Evolutionary conservation across 2,888 invertebrate genomes (phyloP).

Genomic region (Trichogramma dendrolimi): DNA sequence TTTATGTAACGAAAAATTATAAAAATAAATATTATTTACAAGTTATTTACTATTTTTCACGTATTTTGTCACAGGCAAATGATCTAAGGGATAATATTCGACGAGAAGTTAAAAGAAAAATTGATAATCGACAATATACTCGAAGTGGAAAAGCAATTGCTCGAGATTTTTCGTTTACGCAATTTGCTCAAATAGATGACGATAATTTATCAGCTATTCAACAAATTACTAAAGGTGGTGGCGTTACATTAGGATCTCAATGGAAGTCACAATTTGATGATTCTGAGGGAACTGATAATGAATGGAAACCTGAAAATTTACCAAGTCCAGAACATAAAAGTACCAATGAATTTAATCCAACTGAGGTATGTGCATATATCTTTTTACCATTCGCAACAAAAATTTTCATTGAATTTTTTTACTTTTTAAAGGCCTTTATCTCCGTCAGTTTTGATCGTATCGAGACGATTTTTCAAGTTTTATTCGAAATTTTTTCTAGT

Average conservation of each 20-base stretch:
- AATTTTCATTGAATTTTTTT: too few species aligned
- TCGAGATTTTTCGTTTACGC: conserved; percentile 80
- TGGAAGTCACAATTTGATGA: conserved; percentile 97
- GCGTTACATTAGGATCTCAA: conserved; percentile 81
- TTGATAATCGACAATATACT: conserved; percentile 42
- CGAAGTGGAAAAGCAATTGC: conserved; percentile 53
- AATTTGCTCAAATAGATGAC: conserved; percentile 89
- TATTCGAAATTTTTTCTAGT: not conserved
- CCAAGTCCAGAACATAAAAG: conserved; percentile 54
- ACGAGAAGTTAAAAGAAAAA: conserved; percentile 45
- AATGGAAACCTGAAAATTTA: conserved; percentile 77
- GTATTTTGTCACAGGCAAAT: conserved; percentile 39
- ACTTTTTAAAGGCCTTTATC: too few species aligned
- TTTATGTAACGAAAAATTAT: too few species aligned
- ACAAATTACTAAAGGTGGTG: conserved; percentile 83
- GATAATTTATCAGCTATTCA: conserved; percentile 85
- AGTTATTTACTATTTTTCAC: not conserved
- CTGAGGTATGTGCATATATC: too few species aligned
- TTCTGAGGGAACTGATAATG: conserved; percentile 90
- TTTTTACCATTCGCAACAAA: too few species aligned
- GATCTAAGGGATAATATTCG: conserved; percentile 50
- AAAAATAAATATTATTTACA: not conserved
- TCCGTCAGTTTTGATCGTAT: too few species aligned
- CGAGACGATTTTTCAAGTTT: not conserved
- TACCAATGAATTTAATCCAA: conserved; percentile 33